Percentiles rank a stretch among this genome's conserved stretches.
These are phyloP conservation scores for Ochotona curzoniae DNA, from an alignment of 2,113 vertebrate genomes.

Conservation along the genomic window DNA sequence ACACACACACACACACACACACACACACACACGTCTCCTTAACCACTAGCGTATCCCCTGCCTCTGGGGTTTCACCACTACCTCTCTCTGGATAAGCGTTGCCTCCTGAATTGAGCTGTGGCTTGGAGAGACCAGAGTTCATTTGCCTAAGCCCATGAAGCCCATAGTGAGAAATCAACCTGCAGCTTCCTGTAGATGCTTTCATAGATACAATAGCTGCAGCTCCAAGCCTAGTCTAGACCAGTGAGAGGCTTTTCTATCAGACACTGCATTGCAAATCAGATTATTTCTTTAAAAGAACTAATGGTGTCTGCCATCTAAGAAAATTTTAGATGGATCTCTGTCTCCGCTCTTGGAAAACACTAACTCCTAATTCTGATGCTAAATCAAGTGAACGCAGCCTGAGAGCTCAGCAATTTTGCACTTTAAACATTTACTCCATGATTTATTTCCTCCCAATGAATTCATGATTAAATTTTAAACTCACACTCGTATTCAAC, in stretches of 20 bases:
- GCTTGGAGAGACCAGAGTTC: background rate
- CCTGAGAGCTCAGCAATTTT: slow-evolving; percentile 71
- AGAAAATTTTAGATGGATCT: slow-evolving; percentile 41
- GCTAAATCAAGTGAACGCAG: slow-evolving; percentile 72
- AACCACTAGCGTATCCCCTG: background rate
- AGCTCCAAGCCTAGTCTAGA: background rate
- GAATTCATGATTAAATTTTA: slow-evolving; percentile 75
- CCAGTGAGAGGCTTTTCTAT: slow-evolving; percentile 16
- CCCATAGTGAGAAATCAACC: background rate
- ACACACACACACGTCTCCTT: background rate
- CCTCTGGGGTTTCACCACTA: background rate
- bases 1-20: background rate
- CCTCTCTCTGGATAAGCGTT: background rate
- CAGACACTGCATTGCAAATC: slow-evolving; percentile 44
- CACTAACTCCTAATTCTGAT: slow-evolving; percentile 73
- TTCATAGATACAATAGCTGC: background rate
- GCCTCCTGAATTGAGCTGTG: background rate
- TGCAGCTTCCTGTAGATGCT: background rate
- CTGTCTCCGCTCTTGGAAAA: slow-evolving; percentile 39
- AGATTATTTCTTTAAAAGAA: slow-evolving; percentile 52
- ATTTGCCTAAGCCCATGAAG: background rate
- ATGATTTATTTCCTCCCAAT: slow-evolving; percentile 65
- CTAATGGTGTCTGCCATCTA: slow-evolving; percentile 63
- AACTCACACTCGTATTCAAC: slow-evolving; percentile 50
- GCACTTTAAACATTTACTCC: slow-evolving; percentile 70